A percentile compares a stretch with the other conserved stretches of the same genome.
phyloP scores from a whole-genome alignment of 2,797 vertebrate species.

The Lerista edwardsae region DNA sequence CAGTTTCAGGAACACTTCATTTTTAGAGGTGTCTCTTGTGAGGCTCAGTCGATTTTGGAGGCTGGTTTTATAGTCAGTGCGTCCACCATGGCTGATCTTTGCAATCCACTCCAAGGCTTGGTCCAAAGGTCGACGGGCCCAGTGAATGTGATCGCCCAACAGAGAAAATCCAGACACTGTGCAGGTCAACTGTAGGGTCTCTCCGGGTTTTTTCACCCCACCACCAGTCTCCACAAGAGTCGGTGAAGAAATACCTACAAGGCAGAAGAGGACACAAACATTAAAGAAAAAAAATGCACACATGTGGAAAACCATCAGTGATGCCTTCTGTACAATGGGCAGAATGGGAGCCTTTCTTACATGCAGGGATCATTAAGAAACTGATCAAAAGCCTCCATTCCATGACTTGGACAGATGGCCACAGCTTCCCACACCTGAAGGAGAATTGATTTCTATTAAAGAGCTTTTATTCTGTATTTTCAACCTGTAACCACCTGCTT shows the following conservation, averaged over 20 bases:
- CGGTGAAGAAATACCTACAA: background rate
- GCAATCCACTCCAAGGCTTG: background rate
- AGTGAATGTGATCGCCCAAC: fast-evolving
- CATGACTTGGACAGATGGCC: background rate
- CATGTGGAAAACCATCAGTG: too few relatives aligned
- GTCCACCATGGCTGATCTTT: too few relatives aligned
- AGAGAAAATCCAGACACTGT: background rate
- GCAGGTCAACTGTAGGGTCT: background rate
- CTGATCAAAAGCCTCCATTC: background rate
- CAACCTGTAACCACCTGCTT: too few relatives aligned
- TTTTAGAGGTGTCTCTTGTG: too few relatives aligned
- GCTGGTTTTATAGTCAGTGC: too few relatives aligned
- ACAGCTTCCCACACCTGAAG: background rate
- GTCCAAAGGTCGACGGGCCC: background rate
- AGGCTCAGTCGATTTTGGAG: too few relatives aligned
- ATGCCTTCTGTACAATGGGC: too few relatives aligned
- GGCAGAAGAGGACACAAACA: background rate
- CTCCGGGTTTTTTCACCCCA: background rate
- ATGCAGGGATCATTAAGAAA: background rate
- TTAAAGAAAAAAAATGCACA: too few relatives aligned
- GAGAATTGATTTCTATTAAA: too few relatives aligned
- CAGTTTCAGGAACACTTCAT: background rate
- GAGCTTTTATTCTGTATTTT: too few relatives aligned
- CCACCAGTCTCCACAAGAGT: background rate
- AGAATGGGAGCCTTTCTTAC: background rate